phyloP scores from a whole-genome alignment of 2,888 invertebrate species.

The Prenolepis imparis region DNA sequence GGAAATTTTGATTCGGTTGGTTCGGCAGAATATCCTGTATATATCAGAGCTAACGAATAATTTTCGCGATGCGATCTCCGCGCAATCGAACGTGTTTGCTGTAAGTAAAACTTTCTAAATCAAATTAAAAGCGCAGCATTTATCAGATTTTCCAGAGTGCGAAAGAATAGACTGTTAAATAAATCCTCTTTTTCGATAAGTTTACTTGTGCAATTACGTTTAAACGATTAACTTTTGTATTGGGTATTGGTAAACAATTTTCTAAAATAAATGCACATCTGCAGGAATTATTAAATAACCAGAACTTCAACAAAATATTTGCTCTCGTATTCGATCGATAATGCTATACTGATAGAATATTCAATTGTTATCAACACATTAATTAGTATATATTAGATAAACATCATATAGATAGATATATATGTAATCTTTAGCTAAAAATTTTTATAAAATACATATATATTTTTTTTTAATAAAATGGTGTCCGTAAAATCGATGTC shows the following conservation, averaged over 20 bases:
- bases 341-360: no score
- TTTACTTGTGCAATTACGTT: neutral
- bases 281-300: slow-evolving; percentile 11
- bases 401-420: neutral
- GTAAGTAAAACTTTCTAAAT: slow-evolving; percentile 18
- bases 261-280: neutral
- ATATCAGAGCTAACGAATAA: neutral
- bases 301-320: neutral
- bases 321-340: slow-evolving; percentile 12
- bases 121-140: slow-evolving; percentile 10
- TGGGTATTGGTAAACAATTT: neutral
- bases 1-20: neutral
- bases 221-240: slow-evolving; percentile 1
- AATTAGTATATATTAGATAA: neutral
- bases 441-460: neutral
- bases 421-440: neutral
- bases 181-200: neutral
- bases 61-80: slow-evolving; percentile 4
- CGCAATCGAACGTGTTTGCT: neutral
- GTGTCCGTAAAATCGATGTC: slow-evolving; percentile 5
- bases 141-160: neutral
- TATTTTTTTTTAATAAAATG: slow-evolving; percentile 8
- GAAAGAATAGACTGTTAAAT: slow-evolving; percentile 22
- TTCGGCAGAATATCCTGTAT: neutral
- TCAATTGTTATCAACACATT: neutral